These are phyloP conservation scores for Balearica regulorum DNA, from an alignment of 2,797 vertebrate species.

Conservation along the genomic window DNA sequence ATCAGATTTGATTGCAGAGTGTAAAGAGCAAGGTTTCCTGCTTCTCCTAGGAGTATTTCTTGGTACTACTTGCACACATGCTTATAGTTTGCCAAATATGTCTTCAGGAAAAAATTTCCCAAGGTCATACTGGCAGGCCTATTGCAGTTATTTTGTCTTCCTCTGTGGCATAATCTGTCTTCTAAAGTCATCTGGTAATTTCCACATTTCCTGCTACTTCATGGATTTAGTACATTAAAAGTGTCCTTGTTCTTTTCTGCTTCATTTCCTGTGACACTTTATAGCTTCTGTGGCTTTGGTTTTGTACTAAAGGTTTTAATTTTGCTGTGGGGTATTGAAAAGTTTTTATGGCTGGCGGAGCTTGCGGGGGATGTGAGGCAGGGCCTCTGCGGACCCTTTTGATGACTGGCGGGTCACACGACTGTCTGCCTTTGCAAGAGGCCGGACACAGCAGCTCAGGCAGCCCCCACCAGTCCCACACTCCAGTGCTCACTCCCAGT, in stretches of 20 bases:
- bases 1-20: neutral
- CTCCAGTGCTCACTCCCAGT: rapidly evolving
- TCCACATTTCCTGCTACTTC: neutral
- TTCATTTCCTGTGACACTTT: constrained; percentile 16
- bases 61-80: neutral
- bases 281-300: neutral
- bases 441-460: rapidly evolving
- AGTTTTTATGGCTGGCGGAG: neutral
- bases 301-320: neutral
- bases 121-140: neutral
- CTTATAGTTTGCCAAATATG: neutral
- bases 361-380: neutral
- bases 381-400: neutral
- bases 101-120: neutral
- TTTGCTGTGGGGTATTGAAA: neutral
- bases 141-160: neutral
- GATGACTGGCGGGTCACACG: rapidly evolving
- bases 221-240: neutral
- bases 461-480: rapidly evolving
- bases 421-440: neutral
- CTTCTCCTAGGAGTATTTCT: neutral
- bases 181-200: neutral
- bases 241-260: neutral
- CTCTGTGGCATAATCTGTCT: neutral
- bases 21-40: neutral